Conservation (phyloP, 37 sponge, comb jelly and placozoan species). For the Petrosia ficiformis region DNA sequence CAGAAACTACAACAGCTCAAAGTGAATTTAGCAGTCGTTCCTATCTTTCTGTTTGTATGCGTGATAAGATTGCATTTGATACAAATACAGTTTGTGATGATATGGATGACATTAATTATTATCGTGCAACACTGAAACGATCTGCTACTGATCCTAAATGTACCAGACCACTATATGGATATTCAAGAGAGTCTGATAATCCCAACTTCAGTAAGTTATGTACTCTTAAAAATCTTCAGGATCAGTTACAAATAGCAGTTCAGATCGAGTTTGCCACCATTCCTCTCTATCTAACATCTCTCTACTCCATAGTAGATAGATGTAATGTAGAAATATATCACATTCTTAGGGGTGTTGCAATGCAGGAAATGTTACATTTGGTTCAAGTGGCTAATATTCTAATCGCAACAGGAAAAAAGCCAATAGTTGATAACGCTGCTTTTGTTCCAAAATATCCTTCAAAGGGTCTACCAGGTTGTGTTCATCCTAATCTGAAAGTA, state of each 20-base stretch:
- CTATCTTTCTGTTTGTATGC: background rate
- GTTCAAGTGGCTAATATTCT: constrained; percentile 50
- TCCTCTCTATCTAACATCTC: constrained; percentile 46
- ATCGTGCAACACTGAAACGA: background rate
- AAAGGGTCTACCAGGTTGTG: constrained; percentile 35
- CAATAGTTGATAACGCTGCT: constrained; percentile 28
- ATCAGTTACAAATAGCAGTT: constrained; percentile 30
- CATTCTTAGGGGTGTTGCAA: constrained; percentile 22
- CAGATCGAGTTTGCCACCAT: constrained; percentile 47
- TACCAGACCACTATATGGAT: background rate
- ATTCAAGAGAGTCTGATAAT: background rate
- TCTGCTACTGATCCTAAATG: background rate
- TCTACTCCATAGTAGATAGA: constrained; percentile 49
- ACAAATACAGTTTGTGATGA: background rate
- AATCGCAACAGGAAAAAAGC: constrained; percentile 33
- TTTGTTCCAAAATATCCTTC: constrained; percentile 27
- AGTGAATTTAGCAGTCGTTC: background rate
- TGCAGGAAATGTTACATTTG: constrained; percentile 67
- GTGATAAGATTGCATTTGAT: background rate
- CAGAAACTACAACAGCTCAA: background rate
- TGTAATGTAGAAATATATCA: constrained; percentile 30
- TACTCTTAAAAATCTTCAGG: background rate
- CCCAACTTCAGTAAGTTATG: background rate
- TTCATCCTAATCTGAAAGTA: constrained; percentile 31
- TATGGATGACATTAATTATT: background rate